Conservation (phyloP, 2,797 vertebrate genomes). For the Semaprochilodus insignis region DNA sequence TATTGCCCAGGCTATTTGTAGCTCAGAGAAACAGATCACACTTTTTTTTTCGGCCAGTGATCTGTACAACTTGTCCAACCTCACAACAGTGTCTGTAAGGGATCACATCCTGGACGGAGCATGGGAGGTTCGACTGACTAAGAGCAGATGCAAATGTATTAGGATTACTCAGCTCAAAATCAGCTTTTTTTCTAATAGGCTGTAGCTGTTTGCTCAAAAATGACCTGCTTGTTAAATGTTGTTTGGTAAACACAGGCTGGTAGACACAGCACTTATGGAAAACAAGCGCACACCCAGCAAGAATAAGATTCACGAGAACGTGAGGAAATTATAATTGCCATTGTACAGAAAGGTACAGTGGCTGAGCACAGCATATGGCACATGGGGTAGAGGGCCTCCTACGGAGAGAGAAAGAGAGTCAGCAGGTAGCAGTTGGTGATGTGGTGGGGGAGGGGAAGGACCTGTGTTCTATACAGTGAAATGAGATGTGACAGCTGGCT, state of each 20-base stretch:
- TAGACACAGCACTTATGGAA: not conserved
- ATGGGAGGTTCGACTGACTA: no score
- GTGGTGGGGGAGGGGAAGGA: not conserved
- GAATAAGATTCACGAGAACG: not conserved
- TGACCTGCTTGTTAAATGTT: not conserved
- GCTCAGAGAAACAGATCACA: no score
- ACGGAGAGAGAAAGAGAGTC: constrained; percentile 1
- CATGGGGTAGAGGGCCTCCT: constrained; percentile 22
- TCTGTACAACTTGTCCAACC: no score
- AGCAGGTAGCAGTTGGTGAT: constrained; percentile 17
- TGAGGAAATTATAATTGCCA: constrained; percentile 29
- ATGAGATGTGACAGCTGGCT: constrained; percentile 28
- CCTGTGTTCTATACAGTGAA: constrained; percentile 17
- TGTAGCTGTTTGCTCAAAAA: not conserved
- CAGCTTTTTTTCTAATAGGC: no score
- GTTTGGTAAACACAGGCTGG: not conserved
- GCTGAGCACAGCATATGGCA: constrained; percentile 51
- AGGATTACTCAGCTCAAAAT: no score
- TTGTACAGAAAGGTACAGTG: not conserved
- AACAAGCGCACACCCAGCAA: not conserved
- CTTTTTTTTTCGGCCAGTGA: no score
- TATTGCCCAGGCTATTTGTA: no score
- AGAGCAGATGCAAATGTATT: no score
- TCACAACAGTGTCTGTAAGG: no score
- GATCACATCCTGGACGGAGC: no score